These are phyloP conservation scores for Dicentrarchus labrax DNA, from an alignment of 2,113 vertebrate genomes.

Conservation along the genomic window DNA sequence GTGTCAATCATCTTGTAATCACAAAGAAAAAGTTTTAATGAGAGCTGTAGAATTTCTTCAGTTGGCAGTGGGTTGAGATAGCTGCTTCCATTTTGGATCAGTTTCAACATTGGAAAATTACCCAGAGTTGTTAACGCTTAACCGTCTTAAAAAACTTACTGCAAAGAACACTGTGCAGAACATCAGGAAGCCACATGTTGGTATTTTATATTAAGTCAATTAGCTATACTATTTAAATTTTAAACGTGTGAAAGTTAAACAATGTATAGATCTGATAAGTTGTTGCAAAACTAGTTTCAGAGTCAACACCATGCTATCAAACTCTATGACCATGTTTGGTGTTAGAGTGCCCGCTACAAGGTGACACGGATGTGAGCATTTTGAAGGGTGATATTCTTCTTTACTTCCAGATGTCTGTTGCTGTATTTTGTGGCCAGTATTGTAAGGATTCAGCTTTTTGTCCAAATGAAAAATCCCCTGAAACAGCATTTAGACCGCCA, in stretches of 20 bases:
- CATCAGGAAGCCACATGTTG: background rate
- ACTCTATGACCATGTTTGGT: background rate
- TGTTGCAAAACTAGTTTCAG: background rate
- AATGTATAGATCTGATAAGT: background rate
- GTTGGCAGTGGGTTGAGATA: background rate
- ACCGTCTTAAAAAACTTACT: too few species aligned
- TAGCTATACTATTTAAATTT: background rate
- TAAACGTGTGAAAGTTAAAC: background rate
- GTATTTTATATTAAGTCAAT: background rate
- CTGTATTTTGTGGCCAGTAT: background rate
- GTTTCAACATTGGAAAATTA: constrained; percentile 36
- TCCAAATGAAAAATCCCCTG: background rate
- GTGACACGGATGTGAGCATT: background rate
- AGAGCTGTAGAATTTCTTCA: background rate
- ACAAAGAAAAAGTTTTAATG: background rate
- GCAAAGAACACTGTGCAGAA: background rate
- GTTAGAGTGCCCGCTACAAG: background rate
- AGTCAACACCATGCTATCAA: background rate
- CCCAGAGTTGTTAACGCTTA: background rate
- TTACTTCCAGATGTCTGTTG: background rate
- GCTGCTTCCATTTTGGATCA: constrained; percentile 29
- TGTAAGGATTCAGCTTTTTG: background rate
- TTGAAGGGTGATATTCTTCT: background rate
- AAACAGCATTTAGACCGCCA: too few species aligned
- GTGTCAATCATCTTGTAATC: background rate